phyloP scores from a whole-genome alignment of 2,113 vertebrate genomes.

The Sigmodon hispidus region DNA sequence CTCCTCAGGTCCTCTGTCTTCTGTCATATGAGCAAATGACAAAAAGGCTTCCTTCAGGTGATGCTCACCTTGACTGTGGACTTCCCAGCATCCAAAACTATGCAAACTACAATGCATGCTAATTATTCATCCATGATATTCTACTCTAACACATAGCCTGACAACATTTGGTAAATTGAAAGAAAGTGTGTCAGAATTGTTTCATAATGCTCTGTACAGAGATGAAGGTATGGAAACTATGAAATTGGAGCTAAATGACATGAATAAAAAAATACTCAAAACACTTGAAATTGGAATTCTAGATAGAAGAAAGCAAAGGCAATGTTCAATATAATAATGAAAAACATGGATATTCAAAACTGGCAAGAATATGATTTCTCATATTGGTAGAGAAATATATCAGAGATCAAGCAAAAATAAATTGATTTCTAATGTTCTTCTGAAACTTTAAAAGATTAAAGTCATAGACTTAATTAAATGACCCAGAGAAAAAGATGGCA shows the following conservation, averaged over 20 bases:
- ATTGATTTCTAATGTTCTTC: background rate
- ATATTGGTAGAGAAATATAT: background rate
- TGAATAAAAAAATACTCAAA: background rate
- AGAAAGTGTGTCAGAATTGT: background rate
- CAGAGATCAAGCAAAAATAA: background rate
- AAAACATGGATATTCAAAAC: background rate
- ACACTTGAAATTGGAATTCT: background rate
- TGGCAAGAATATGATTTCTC: background rate
- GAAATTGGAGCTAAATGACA: background rate
- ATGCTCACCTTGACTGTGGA: background rate
- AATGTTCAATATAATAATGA: background rate
- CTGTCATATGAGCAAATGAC: background rate
- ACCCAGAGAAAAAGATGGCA: background rate
- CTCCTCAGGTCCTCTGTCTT: background rate
- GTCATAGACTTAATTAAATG: background rate
- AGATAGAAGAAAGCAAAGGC: background rate
- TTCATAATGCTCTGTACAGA: background rate
- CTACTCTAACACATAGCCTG: background rate
- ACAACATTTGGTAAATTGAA: background rate
- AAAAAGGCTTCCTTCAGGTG: background rate
- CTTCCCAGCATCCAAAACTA: background rate
- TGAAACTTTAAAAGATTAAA: slow-evolving; percentile 5
- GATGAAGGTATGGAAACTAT: background rate
- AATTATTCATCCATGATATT: background rate
- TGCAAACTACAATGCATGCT: background rate